Conservation (phyloP, 2,888 invertebrate species). For the Zaprionus bogoriensis region DNA sequence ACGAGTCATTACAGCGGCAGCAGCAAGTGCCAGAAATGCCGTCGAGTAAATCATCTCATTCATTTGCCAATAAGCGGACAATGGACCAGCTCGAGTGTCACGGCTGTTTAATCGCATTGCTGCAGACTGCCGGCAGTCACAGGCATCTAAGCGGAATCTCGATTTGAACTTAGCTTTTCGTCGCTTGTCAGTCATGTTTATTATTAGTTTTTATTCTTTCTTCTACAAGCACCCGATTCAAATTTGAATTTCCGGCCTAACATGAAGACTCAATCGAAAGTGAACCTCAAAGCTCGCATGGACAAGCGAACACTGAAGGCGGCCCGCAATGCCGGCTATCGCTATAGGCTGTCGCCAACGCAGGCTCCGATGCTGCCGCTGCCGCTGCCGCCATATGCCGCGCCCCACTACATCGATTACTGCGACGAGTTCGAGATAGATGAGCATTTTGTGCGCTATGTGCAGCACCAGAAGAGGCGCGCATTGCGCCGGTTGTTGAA, state of each 20-base stretch:
- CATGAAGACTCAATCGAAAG: background rate
- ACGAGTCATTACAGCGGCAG: constrained; percentile 38
- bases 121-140: too few species aligned
- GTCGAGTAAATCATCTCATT: constrained; percentile 66
- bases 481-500: background rate
- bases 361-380: background rate
- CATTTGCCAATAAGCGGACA: constrained; percentile 73
- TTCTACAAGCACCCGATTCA: too few species aligned
- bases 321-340: background rate
- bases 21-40: constrained; percentile 39
- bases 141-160: too few species aligned
- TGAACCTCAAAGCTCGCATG: too few species aligned
- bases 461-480: background rate
- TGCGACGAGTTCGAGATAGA: background rate
- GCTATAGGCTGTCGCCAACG: background rate
- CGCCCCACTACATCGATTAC: too few species aligned
- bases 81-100: background rate
- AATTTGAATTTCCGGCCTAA: too few species aligned
- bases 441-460: background rate
- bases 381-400: background rate
- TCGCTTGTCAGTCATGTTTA: too few species aligned
- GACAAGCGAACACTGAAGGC: background rate
- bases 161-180: too few species aligned
- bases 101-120: too few species aligned
- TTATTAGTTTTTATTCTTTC: too few species aligned